Conservation (phyloP, 1,140 invertebrate genomes). For the Lasioglossum albipes region DNA sequence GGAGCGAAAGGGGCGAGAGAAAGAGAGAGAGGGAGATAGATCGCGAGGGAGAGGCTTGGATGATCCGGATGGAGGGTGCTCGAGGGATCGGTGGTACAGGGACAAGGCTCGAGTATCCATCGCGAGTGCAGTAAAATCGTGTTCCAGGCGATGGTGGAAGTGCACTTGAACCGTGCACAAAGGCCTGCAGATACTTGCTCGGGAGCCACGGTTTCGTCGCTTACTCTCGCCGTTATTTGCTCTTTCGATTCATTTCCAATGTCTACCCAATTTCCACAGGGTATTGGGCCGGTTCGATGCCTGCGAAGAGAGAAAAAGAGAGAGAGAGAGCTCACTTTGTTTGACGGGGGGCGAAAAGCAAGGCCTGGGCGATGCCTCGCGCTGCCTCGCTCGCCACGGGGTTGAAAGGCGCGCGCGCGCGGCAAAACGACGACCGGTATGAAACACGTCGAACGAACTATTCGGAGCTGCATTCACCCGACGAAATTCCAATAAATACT, state of each 20-base stretch:
- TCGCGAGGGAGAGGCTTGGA: conserved; percentile 14
- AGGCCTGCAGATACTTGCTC: conserved; percentile 28
- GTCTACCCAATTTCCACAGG: conserved; percentile 69
- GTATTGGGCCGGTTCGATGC: conserved; percentile 50
- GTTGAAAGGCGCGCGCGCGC: background rate
- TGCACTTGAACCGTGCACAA: conserved; percentile 56
- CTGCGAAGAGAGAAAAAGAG: too few species aligned
- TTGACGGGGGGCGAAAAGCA: conserved; percentile 61
- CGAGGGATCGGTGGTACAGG: conserved; percentile 27
- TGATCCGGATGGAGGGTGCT: conserved; percentile 53
- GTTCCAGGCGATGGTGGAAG: conserved; percentile 49
- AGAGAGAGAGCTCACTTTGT: conserved; percentile 45
- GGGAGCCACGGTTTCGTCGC: background rate
- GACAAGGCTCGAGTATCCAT: conserved; percentile 33
- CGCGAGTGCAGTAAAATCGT: conserved; percentile 59
- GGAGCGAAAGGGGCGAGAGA: background rate
- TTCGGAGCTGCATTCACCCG: background rate
- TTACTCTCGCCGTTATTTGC: conserved; percentile 62
- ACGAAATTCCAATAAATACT: conserved; percentile 56
- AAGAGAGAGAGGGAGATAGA: background rate
- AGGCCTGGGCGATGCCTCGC: background rate
- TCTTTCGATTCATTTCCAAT: conserved; percentile 72
- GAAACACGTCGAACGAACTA: background rate
- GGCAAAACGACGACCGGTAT: background rate
- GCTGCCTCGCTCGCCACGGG: background rate